Evolutionary conservation across 2,888 invertebrate genomes (phyloP).

Genomic region (Limenitis camilla): DNA sequence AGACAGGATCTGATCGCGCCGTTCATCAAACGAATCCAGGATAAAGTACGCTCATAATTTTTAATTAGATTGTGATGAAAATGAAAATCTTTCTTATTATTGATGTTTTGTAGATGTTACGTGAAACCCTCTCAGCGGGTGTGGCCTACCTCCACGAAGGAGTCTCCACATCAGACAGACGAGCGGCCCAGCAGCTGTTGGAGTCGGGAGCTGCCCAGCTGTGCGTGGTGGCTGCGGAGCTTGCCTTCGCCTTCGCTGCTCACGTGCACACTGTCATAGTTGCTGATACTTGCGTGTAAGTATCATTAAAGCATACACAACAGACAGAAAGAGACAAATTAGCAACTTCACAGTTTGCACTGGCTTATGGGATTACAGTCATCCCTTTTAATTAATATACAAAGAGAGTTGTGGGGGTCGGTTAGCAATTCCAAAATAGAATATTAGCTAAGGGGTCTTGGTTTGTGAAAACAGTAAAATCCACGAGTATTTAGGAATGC

Average conservation of each 20-base stretch:
- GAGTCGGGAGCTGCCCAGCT: slow-evolving; percentile 92
- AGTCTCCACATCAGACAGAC: slow-evolving; percentile 86
- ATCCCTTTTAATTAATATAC: too few species aligned
- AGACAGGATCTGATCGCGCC: slow-evolving; percentile 90
- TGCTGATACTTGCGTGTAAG: slow-evolving; percentile 91
- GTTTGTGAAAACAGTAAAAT: too few species aligned
- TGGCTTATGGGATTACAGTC: too few species aligned
- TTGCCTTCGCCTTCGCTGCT: slow-evolving; percentile 89
- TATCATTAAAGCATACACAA: too few species aligned
- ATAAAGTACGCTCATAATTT: slow-evolving; percentile 88
- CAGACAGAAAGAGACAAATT: too few species aligned
- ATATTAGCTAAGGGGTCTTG: too few species aligned
- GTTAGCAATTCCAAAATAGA: too few species aligned
- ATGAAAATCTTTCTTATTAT: too few species aligned
- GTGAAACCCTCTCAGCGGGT: slow-evolving; percentile 94
- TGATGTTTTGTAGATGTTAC: slow-evolving; percentile 77
- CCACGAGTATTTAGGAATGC: too few species aligned
- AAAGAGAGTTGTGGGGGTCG: too few species aligned
- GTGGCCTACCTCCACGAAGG: slow-evolving; percentile 99
- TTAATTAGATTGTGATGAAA: too few species aligned
- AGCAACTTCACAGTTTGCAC: too few species aligned
- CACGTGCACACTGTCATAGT: slow-evolving; percentile 96
- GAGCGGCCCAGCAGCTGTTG: slow-evolving; percentile 94
- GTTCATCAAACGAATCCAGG: slow-evolving; percentile 89
- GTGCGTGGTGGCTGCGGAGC: slow-evolving; percentile 92